Evolutionary conservation across 2,797 vertebrate species (phyloP).

Genomic region (Semotilus atromaculatus): DNA sequence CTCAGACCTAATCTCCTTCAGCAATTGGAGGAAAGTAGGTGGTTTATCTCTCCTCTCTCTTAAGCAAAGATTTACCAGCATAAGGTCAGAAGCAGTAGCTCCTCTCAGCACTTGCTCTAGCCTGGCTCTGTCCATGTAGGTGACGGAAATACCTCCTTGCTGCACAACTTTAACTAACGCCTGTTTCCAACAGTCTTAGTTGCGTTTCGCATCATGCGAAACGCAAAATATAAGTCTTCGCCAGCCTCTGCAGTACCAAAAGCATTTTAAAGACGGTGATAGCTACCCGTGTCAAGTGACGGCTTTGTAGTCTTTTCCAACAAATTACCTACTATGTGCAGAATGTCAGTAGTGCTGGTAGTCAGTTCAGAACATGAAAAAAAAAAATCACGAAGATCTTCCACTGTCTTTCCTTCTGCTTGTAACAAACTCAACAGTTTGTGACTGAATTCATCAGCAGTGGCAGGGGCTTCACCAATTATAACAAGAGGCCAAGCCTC

Average conservation of each 20-base stretch:
- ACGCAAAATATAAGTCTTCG: slow-evolving; percentile 39
- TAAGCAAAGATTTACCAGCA: too few species aligned
- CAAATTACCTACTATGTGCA: not conserved
- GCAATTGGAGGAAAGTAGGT: too few species aligned
- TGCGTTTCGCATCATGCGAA: slow-evolving; percentile 37
- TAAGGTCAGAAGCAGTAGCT: too few species aligned
- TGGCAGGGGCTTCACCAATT: not conserved
- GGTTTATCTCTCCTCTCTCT: too few species aligned
- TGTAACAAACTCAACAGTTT: not conserved
- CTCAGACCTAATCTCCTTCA: not conserved
- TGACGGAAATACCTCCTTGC: too few species aligned
- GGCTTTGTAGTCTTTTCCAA: not conserved
- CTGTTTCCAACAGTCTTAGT: too few species aligned
- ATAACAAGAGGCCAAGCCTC: not conserved
- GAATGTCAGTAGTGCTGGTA: not conserved
- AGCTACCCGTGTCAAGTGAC: not conserved
- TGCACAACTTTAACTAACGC: too few species aligned
- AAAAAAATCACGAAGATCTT: not conserved
- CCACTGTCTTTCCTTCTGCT: not conserved
- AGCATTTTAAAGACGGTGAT: not conserved
- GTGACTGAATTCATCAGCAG: not conserved
- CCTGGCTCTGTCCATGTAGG: too few species aligned
- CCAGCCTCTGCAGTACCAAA: slow-evolving; percentile 38
- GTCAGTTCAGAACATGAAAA: not conserved
- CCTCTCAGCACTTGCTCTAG: too few species aligned